Evolutionary conservation across 2,113 vertebrate species (phyloP), one percentile per base, ranked within the genome.

Genomic region (Centropus unirufus): DNA sequence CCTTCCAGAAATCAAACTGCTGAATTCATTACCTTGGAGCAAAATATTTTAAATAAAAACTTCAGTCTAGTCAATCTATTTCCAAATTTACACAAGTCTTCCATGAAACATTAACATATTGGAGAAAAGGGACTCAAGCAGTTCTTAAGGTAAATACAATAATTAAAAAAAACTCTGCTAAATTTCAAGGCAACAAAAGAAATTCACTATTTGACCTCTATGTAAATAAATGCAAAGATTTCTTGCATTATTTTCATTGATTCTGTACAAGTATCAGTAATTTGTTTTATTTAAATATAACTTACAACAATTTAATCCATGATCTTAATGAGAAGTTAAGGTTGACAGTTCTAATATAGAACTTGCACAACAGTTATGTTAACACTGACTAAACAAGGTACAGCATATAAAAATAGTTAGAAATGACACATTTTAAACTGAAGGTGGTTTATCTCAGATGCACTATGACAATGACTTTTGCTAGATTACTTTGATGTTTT

Each of bases 281-380:
- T 93, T 84, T 11, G 49, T 66, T 96, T 92, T 95, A 96, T 94
- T 94, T 93, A 96, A 97, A 97, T 95, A 94, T 59, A 95, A 94
- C 24, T 91, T 81, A 78, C 23, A 86, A 79, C 49, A 62, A 66
- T 87, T 80, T 83, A 64, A 63, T 74, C 58, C 76, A 87, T 55
- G 58, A 61, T 54, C 87, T 80, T 85, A 92, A 90, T 83, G 84
- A 73, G 39, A 32, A 82, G 55, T 52, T 88, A 79, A 89, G 54
- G 55, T 42, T 80, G 87, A 72, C 68, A 96, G 96, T 96, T 98
- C 96, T 96, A 98, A 96, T 90, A 77, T 87, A 96, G 96, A 97
- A 97, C 95, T 86, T 90, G 52, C 59, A 90, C 44, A 92, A 90
- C 34, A 74, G 47, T 83, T 86, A 79, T 40, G 66, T 95, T 83